Evolutionary conservation across 2,888 invertebrate genomes (phyloP).

Genomic region (Drosophila tripunctata): DNA sequence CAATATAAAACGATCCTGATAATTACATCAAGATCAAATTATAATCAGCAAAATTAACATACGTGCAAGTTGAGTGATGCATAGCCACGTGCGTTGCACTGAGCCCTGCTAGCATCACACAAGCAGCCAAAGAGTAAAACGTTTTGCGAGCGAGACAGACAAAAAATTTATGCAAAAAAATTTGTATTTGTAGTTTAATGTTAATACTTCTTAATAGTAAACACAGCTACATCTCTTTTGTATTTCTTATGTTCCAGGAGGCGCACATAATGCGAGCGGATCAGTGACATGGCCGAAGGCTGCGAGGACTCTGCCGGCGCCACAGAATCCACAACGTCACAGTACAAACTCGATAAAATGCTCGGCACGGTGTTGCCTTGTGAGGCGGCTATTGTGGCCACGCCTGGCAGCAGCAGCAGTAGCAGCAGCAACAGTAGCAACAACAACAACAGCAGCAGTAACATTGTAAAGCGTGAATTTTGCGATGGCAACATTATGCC

Average conservation of each 20-base stretch:
- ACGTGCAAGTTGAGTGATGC: too few species aligned
- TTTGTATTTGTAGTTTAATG: too few species aligned
- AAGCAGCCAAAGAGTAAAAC: too few species aligned
- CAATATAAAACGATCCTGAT: too few species aligned
- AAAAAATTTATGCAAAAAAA: too few species aligned
- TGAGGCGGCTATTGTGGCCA: constrained; percentile 84
- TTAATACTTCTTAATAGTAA: too few species aligned
- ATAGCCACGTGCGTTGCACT: too few species aligned
- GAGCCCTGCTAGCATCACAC: too few species aligned
- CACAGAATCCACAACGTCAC: constrained; percentile 67
- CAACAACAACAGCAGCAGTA: constrained; percentile 54
- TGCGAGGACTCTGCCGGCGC: constrained; percentile 85
- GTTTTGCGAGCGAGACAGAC: too few species aligned
- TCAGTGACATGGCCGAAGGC: constrained; percentile 91
- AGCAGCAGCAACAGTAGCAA: constrained; percentile 31
- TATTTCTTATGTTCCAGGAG: constrained; percentile 85
- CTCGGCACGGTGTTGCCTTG: constrained; percentile 84
- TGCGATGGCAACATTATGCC: constrained; percentile 80
- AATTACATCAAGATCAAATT: too few species aligned
- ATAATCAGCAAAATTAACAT: too few species aligned
- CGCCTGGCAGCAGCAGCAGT: constrained; percentile 68
- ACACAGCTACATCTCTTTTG: too few species aligned
- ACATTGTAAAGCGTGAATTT: constrained; percentile 83
- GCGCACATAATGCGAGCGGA: constrained; percentile 74
- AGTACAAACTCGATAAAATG: constrained; percentile 79